Evolutionary conservation across 2,888 invertebrate species (phyloP), one percentile per base, ranked within the genome.

Genomic region (Apoda limacodes): DNA sequence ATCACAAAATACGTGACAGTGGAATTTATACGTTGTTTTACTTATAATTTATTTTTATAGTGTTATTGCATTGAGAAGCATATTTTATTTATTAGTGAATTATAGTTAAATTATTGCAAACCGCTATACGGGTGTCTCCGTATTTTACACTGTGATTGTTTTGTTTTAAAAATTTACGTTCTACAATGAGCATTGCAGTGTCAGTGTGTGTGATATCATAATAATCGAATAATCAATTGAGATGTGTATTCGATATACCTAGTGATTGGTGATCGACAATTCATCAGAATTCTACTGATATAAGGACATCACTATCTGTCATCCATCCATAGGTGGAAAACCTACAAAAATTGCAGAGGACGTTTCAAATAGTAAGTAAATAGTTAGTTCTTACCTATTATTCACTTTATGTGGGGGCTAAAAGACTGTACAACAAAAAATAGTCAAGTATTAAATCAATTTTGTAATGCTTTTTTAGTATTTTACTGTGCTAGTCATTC

Each of bases 1-100:
- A 54, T 61, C 55, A 68, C 63, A 65, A 75, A 72, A 71, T 58
- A 71, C 75, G 72, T 67, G 74, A 68, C 72, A 74, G 74, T 78
- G 68, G 60, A 76, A 69, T 70, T 71, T 67, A 71, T 62, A 74
- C 63, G 67, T 74, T 75, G 68, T 65, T 54, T 55, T 62, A 70
- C 61, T 60, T 63, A 70, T 67, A 63, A 72, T 71, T 75, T 75
- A 72, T 76, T 75, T 75, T 75, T 71, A 74, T 67, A 75, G 78
- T 76, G 75, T 70, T 71, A 68, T 62, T 63, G 51, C 60, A 64
- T 65, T 63, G 45, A 61, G 61, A 63, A 67, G 55, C 58, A 69
- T 60, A 66, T 67, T 59, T 74, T 78, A 78, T 78, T 76, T 76
- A 75, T 66, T 76, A 76, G 78, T 76, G 72, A 75, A 78, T 69